phyloP scores from a whole-genome alignment of 2,888 invertebrate genomes.

The Cheilosia grossa region DNA sequence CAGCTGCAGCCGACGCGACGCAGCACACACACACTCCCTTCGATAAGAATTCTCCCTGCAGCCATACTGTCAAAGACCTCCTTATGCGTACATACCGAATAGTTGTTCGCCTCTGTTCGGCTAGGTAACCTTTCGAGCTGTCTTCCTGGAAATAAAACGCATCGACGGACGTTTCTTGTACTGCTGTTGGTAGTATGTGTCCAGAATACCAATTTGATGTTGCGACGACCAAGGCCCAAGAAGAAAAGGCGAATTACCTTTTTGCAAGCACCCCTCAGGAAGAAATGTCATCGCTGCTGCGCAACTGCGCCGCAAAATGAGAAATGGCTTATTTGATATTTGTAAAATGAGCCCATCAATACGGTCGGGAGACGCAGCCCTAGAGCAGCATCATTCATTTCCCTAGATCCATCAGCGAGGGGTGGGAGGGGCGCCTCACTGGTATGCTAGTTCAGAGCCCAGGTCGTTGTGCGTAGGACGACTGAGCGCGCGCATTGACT shows the following conservation, averaged over 20 bases:
- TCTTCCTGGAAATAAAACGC: slow-evolving; percentile 69
- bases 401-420: slow-evolving; percentile 6
- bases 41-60: slow-evolving; percentile 50
- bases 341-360: slow-evolving; percentile 64
- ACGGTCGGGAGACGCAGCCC: slow-evolving; percentile 31
- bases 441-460: slow-evolving; percentile 4
- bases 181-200: slow-evolving; percentile 25
- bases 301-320: slow-evolving; percentile 26
- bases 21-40: slow-evolving; percentile 17
- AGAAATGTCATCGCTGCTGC: slow-evolving; percentile 54
- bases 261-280: slow-evolving; percentile 54
- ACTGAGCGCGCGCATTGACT: slow-evolving; percentile 32
- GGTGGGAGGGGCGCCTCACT: neutral
- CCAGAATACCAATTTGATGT: slow-evolving; percentile 58
- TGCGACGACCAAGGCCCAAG: neutral
- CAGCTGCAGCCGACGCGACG: slow-evolving; percentile 13
- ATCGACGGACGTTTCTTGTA: slow-evolving; percentile 57
- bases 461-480: slow-evolving; percentile 60
- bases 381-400: slow-evolving; percentile 44
- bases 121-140: slow-evolving; percentile 42
- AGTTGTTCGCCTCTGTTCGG: slow-evolving; percentile 41
- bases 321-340: slow-evolving; percentile 59
- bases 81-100: slow-evolving; percentile 49
- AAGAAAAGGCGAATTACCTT: slow-evolving; percentile 25
- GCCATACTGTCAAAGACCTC: slow-evolving; percentile 66